A percentile compares a stretch with the other conserved stretches of the same genome.
Conservation (phyloP, 2,797 vertebrate genomes). For the Etheostoma perlongum region DNA sequence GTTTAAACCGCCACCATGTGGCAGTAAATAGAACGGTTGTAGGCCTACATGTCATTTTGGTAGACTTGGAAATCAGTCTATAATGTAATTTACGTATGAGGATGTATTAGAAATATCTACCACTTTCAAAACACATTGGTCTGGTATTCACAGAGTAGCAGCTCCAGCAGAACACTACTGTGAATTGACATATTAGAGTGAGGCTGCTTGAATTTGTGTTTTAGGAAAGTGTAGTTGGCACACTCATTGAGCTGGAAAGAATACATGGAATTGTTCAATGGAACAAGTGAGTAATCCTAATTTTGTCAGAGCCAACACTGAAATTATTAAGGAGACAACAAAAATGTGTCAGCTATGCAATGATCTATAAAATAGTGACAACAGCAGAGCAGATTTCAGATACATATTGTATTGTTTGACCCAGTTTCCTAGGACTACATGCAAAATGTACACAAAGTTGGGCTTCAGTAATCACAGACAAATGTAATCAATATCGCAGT, state of each 20-base stretch:
- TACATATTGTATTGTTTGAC: neutral
- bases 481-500: slow-evolving; percentile 13
- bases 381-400: neutral
- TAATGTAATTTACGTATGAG: too few species aligned
- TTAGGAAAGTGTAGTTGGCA: slow-evolving; percentile 27
- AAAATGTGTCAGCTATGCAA: neutral
- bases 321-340: slow-evolving; percentile 22
- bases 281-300: slow-evolving; percentile 25
- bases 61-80: too few species aligned
- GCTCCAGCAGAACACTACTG: slow-evolving; percentile 19
- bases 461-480: slow-evolving; percentile 1
- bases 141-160: slow-evolving; percentile 37
- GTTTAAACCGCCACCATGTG: too few species aligned
- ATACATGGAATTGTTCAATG: slow-evolving; percentile 20
- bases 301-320: neutral
- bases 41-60: too few species aligned
- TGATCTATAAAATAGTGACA: neutral
- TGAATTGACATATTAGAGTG: slow-evolving; percentile 17
- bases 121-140: slow-evolving; percentile 27
- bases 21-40: too few species aligned
- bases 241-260: slow-evolving; percentile 14
- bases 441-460: slow-evolving; percentile 11
- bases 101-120: slow-evolving; percentile 4
- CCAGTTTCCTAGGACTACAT: neutral
- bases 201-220: slow-evolving; percentile 21